Conservation (phyloP, 2,888 invertebrate species). For the Drosophila differens region DNA sequence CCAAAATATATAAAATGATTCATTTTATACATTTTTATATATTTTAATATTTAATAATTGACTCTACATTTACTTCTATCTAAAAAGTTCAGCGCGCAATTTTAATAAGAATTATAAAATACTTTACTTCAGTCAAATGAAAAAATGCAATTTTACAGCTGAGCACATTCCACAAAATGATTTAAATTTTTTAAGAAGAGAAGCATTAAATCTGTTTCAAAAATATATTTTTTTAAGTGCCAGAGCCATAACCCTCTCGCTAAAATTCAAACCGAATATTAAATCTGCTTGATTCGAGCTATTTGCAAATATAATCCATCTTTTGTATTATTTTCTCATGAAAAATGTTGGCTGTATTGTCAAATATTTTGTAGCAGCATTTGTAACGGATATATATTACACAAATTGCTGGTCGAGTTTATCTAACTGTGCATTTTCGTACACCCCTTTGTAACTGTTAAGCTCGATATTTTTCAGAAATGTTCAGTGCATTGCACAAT, state of each 20-base stretch:
- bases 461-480: not conserved
- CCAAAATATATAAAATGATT: not conserved
- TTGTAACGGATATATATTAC: not conserved
- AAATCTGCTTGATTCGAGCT: not conserved
- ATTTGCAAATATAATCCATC: not conserved
- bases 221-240: not conserved
- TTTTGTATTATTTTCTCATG: not conserved
- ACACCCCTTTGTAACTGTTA: not conserved
- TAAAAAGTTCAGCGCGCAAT: not conserved
- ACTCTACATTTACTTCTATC: not conserved
- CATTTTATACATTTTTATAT: not conserved
- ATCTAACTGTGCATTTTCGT: not conserved
- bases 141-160: not conserved
- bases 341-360: not conserved
- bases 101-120: not conserved
- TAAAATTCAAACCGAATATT: not conserved
- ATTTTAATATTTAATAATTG: not conserved
- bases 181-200: not conserved
- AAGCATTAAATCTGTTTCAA: not conserved
- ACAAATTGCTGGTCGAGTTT: not conserved
- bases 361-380: not conserved
- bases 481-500: conserved; percentile 5
- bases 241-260: not conserved
- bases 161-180: not conserved
- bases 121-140: not conserved